Conservation (phyloP, 2,888 invertebrate species). For the Caenorhabditis drosophilae region DNA sequence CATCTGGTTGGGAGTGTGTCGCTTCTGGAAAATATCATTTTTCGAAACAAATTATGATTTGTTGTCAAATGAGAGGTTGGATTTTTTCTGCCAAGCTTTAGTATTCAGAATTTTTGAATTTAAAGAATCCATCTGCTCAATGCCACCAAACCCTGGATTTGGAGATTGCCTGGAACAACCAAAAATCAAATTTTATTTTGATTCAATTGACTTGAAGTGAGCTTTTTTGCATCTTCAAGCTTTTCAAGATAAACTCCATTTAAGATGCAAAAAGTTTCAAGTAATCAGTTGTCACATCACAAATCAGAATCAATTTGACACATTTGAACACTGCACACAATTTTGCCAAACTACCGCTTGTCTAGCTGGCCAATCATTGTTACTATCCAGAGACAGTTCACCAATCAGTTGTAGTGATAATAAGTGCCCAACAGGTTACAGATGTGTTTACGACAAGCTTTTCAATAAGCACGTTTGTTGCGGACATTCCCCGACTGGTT, state of each 20-base stretch:
- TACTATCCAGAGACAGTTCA: conserved; percentile 37
- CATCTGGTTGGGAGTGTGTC: conserved; percentile 28
- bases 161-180: conserved; percentile 45
- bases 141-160: conserved; percentile 49
- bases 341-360: conserved; percentile 51
- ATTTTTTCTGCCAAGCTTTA: too few relatives aligned
- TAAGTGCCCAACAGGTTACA: conserved; percentile 40
- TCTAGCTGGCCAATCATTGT: conserved; percentile 36
- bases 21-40: conserved; percentile 39
- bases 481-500: conserved; percentile 41
- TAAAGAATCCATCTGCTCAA: conserved; percentile 46
- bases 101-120: not conserved
- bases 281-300: conserved; percentile 34
- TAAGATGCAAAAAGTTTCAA: conserved; percentile 49
- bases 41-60: conserved; percentile 36
- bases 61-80: conserved; percentile 47
- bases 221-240: too few relatives aligned
- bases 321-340: conserved; percentile 34
- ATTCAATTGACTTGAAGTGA: conserved; percentile 40
- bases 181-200: conserved; percentile 42
- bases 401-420: conserved; percentile 27
- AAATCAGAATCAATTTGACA: conserved; percentile 46
- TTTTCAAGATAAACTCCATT: not conserved
- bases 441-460: conserved; percentile 45
- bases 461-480: conserved; percentile 49